These are phyloP conservation scores for Drosophila lacteicornis DNA, from an alignment of 1,140 invertebrate species.

Conservation along the genomic window DNA sequence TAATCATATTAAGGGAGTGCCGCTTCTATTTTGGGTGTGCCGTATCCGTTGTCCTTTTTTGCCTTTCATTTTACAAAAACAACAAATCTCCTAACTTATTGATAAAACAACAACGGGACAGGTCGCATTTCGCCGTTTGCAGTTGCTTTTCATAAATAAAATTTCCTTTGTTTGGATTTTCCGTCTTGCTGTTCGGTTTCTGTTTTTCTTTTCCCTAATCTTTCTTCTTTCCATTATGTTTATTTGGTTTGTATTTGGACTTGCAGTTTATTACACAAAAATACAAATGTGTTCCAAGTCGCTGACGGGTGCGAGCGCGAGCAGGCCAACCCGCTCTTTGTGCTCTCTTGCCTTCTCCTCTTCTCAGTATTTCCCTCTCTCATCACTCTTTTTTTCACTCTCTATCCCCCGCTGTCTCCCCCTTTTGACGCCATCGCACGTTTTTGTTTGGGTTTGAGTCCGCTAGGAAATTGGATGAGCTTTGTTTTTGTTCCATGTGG, in stretches of 20 bases:
- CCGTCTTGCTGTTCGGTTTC: slow-evolving; percentile 13
- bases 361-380: neutral
- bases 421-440: slow-evolving; percentile 10
- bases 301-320: slow-evolving; percentile 9
- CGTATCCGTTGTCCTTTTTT: slow-evolving; percentile 23
- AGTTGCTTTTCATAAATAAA: slow-evolving; percentile 26
- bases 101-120: slow-evolving; percentile 44
- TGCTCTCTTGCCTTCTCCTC: slow-evolving; percentile 1
- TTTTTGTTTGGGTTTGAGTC: slow-evolving; percentile 60
- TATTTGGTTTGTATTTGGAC: slow-evolving; percentile 23
- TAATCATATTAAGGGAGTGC: slow-evolving; percentile 34
- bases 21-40: slow-evolving; percentile 25
- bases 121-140: slow-evolving; percentile 14
- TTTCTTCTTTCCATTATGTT: slow-evolving; percentile 28
- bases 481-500: slow-evolving; percentile 39
- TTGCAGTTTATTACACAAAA: slow-evolving; percentile 30
- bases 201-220: slow-evolving; percentile 11
- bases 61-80: slow-evolving; percentile 13
- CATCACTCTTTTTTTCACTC: slow-evolving; percentile 3
- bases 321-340: slow-evolving; percentile 11
- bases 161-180: slow-evolving; percentile 46
- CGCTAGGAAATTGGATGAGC: slow-evolving; percentile 41
- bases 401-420: neutral
- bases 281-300: slow-evolving; percentile 32
- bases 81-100: slow-evolving; percentile 36